Evolutionary conservation across 2,888 invertebrate species (phyloP).

Genomic region (Drosophila vallismaia): DNA sequence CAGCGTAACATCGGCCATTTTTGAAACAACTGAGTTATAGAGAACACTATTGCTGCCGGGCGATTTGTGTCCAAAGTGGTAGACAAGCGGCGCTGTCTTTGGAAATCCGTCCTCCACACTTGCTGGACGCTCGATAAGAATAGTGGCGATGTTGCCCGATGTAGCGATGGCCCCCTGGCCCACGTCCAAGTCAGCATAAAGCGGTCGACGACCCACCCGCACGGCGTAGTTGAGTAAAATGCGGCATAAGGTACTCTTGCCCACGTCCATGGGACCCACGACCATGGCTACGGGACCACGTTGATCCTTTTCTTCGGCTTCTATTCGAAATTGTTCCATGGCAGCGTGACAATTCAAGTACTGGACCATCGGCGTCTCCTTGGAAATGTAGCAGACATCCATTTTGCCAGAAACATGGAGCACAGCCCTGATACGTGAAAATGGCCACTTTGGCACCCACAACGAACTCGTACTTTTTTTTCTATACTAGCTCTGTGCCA

Average conservation of each 20-base stretch:
- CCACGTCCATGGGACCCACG: conserved; percentile 97
- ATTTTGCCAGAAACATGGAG: conserved; percentile 94
- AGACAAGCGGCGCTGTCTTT: conserved; percentile 95
- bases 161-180: conserved; percentile 97
- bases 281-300: conserved; percentile 94
- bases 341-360: conserved; percentile 98
- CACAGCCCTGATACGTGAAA: conserved; percentile 98
- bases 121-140: conserved; percentile 96
- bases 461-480: conserved; percentile 94
- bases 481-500: conserved; percentile 97
- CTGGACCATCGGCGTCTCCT: conserved; percentile 97
- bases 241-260: conserved; percentile 95
- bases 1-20: conserved; percentile 93
- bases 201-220: conserved; percentile 93
- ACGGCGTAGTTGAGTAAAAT: conserved; percentile 98
- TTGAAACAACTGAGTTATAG: conserved; percentile 92
- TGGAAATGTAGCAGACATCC: conserved; percentile 96
- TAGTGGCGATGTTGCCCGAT: conserved; percentile 95
- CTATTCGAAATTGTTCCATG: conserved; percentile 93
- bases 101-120: conserved; percentile 98
- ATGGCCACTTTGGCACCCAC: conserved; percentile 97
- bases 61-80: conserved; percentile 95
- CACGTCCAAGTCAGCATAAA: conserved; percentile 97
- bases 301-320: conserved; percentile 89
- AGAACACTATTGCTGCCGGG: conserved; percentile 91